Conservation (phyloP, 2,797 vertebrate species). For the Masticophis lateralis region DNA sequence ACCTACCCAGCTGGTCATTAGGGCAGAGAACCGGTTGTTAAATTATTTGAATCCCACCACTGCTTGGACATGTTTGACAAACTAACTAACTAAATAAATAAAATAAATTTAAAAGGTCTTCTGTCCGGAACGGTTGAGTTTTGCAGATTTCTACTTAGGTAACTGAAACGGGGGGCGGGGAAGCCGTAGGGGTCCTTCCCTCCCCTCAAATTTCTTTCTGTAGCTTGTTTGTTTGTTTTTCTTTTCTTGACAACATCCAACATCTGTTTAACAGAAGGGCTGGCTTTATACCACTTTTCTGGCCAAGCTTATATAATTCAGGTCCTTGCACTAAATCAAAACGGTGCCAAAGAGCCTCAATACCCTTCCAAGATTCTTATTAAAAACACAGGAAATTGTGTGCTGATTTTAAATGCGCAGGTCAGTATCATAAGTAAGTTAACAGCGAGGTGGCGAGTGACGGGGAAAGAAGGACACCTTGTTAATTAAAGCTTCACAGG, state of each 20-base stretch:
- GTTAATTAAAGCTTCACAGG: constrained; percentile 49
- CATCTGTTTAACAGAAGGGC: constrained; percentile 79
- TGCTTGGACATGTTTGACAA: too few relatives aligned
- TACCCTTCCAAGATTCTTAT: constrained; percentile 42
- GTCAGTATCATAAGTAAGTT: constrained; percentile 54
- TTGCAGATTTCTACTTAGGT: neutral
- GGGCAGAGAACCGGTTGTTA: too few relatives aligned
- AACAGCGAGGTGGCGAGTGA: neutral
- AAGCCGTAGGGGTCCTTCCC: too few relatives aligned
- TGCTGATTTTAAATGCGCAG: constrained; percentile 51
- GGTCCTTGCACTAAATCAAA: constrained; percentile 70
- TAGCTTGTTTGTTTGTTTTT: constrained; percentile 38
- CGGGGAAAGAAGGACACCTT: accelerated
- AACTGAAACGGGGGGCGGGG: constrained; percentile 31
- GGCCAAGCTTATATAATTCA: constrained; percentile 72
- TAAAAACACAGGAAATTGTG: constrained; percentile 57
- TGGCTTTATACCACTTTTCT: constrained; percentile 52
- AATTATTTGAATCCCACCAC: too few relatives aligned
- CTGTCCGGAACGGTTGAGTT: neutral
- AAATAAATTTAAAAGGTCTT: too few relatives aligned
- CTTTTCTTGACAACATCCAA: constrained; percentile 59
- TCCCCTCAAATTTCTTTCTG: constrained; percentile 47
- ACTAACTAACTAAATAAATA: too few relatives aligned
- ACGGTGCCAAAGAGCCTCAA: constrained; percentile 44
- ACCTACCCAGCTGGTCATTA: too few relatives aligned